phyloP scores from a whole-genome alignment of 2,797 vertebrate species.

The Poecilia picta region DNA sequence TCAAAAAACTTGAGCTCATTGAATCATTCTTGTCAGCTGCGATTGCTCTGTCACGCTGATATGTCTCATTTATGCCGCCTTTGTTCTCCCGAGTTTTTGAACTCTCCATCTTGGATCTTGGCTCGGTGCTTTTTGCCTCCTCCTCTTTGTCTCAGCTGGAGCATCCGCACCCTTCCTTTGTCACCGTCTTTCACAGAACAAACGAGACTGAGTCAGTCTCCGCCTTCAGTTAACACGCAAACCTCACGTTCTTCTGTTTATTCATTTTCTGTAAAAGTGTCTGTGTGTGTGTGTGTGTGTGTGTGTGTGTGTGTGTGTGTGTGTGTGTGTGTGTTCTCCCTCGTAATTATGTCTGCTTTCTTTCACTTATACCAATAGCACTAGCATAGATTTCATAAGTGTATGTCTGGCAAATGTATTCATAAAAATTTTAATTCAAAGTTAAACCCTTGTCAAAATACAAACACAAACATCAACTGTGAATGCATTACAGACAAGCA shows the following conservation, averaged over 20 bases:
- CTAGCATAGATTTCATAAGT: not conserved
- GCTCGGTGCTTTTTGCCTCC: slow-evolving; percentile 48
- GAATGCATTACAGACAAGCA: not conserved
- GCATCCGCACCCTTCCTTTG: slow-evolving; percentile 46
- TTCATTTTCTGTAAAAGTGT: slow-evolving; percentile 49
- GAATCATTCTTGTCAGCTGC: slow-evolving; percentile 31
- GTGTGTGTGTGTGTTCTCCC: slow-evolving; percentile 38
- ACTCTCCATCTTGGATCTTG: slow-evolving; percentile 65
- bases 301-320: not conserved
- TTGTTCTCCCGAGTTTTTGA: slow-evolving; percentile 67
- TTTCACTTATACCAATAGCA: not conserved
- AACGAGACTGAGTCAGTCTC: slow-evolving; percentile 39
- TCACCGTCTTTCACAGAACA: slow-evolving; percentile 56
- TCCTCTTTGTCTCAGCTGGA: slow-evolving; percentile 65
- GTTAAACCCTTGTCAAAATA: not conserved
- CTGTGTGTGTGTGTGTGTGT: slow-evolving; percentile 3
- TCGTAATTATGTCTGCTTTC: slow-evolving; percentile 20
- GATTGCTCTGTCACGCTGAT: slow-evolving; percentile 51
- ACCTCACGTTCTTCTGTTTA: slow-evolving; percentile 22
- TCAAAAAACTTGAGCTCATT: slow-evolving; percentile 60
- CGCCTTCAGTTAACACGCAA: slow-evolving; percentile 43
- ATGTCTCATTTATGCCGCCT: slow-evolving; percentile 59
- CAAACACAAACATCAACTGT: not conserved
- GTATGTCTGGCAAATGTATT: not conserved
- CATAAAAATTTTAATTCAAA: not conserved